phyloP scores from a whole-genome alignment of 2,113 vertebrate genomes.

The Aphyosemion australe region DNA sequence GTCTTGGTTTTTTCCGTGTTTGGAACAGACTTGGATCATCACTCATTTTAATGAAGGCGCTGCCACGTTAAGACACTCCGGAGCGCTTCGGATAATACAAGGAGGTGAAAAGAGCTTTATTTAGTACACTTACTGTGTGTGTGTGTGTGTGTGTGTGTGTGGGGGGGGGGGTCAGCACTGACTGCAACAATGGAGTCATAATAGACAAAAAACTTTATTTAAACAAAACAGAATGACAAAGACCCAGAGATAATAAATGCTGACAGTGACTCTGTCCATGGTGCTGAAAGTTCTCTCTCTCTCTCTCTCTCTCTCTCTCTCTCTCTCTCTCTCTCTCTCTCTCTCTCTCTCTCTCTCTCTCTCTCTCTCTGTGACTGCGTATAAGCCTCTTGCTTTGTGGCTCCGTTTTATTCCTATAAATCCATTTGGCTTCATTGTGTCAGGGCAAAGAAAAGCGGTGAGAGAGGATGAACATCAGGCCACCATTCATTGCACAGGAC shows the following conservation, averaged over 20 bases:
- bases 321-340: not conserved
- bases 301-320: too few species aligned
- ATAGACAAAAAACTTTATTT: conserved; percentile 17
- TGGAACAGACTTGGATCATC: conserved; percentile 61
- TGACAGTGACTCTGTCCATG: conserved; percentile 54
- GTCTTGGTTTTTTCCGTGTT: conserved; percentile 59
- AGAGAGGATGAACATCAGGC: conserved; percentile 44
- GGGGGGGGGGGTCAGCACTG: conserved; percentile 9
- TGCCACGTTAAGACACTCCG: conserved; percentile 55
- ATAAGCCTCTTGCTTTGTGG: conserved; percentile 58
- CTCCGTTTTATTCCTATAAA: conserved; percentile 52
- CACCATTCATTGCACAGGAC: conserved; percentile 15
- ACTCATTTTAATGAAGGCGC: conserved; percentile 72
- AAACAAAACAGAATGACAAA: not conserved
- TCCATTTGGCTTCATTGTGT: conserved; percentile 56
- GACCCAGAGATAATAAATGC: not conserved
- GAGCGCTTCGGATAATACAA: conserved; percentile 55
- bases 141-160: not conserved
- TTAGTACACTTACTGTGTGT: conserved; percentile 49
- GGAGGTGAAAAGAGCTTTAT: conserved; percentile 58
- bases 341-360: conserved; percentile 2
- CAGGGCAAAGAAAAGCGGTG: conserved; percentile 14
- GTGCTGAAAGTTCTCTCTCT: conserved; percentile 59
- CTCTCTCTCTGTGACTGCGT: conserved; percentile 21
- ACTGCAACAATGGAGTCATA: conserved; percentile 3